Evolutionary conservation across 2,113 vertebrate genomes (phyloP), one percentile per base, ranked within the genome.

Genomic region (Aythya baeri): DNA sequence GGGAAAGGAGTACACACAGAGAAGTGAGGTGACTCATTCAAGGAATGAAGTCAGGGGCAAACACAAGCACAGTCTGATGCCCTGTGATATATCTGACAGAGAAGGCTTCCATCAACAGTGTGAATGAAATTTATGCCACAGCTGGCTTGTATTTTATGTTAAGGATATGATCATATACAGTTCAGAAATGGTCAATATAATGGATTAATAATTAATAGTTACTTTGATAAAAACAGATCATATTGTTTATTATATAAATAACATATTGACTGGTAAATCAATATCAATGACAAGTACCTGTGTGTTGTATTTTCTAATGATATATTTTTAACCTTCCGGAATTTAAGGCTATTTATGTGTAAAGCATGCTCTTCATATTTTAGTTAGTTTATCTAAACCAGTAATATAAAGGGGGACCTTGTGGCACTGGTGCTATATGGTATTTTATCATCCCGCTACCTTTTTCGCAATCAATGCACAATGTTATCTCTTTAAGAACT

Each of bases 381-480:
- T 66, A 87, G 62, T 88, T 91, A 77, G 11, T 41, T 80, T 38
- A 62, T 72, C 61, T 90, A 72, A 88, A 68, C 9, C 15, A 34
- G 11, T 84, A 72, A 75, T 52, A 36, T 46, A 50, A 81, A 73
- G 31, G 1, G 0, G 32, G 61, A 36, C 15, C 44, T 38, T 18
- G 1, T 26, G 43, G 26, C 73, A 71, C 31, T 68, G 72, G 23
- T 81, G 38, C 38, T 88, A 13, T 18, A 27, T 94, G 29, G 27
- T 77, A 88, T 75, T 72, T 88, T 81, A 78, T 83, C 32, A 65
- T 22, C 38, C 52, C 68, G 34, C 41, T 78, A 75, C 12, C 8
- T 61, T 96, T 88, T 88, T 73, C 77, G 73, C 52, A 88, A 94
- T 72, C 21, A 72, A 13, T 23, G 77, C 62, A 82, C 49, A 93